phyloP scores from a whole-genome alignment of 2,797 vertebrate species.

The Gymnoscopelus microlampas region DNA sequence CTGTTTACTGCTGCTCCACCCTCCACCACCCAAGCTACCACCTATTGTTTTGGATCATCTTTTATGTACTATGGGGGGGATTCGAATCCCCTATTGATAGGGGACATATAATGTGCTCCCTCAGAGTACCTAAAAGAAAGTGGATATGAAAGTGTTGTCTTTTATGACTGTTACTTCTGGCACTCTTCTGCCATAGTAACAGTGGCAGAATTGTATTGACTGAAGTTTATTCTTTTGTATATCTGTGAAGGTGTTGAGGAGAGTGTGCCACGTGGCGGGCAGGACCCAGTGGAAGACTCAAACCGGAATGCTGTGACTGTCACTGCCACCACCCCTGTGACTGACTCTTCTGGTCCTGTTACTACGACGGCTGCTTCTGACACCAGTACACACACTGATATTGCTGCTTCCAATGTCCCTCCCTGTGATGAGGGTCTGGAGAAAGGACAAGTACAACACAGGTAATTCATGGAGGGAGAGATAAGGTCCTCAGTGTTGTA shows the following conservation, averaged over 20 bases:
- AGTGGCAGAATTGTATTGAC: too few relatives aligned
- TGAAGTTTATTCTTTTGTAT: too few relatives aligned
- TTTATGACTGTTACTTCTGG: too few relatives aligned
- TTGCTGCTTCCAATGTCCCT: not conserved
- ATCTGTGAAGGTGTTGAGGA: not conserved
- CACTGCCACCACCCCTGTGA: not conserved
- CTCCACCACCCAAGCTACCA: too few relatives aligned
- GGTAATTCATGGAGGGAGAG: constrained; percentile 72
- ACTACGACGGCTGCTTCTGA: not conserved
- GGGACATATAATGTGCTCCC: too few relatives aligned
- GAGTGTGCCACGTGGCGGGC: not conserved
- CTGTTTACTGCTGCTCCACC: too few relatives aligned
- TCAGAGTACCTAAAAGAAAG: too few relatives aligned
- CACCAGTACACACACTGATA: constrained; percentile 15
- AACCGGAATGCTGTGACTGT: not conserved
- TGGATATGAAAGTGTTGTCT: too few relatives aligned
- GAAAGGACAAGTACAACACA: constrained; percentile 71
- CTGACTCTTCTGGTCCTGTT: not conserved
- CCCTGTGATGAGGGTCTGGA: constrained; percentile 49
- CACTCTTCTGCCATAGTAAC: too few relatives aligned
- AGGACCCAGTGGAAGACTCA: not conserved
- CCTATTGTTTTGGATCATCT: too few relatives aligned
- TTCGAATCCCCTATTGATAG: too few relatives aligned
- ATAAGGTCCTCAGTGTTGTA: not conserved
- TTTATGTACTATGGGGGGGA: too few relatives aligned